These are phyloP conservation scores for Oryzias woworae DNA, from an alignment of 2,113 vertebrate genomes.

Conservation along the genomic window DNA sequence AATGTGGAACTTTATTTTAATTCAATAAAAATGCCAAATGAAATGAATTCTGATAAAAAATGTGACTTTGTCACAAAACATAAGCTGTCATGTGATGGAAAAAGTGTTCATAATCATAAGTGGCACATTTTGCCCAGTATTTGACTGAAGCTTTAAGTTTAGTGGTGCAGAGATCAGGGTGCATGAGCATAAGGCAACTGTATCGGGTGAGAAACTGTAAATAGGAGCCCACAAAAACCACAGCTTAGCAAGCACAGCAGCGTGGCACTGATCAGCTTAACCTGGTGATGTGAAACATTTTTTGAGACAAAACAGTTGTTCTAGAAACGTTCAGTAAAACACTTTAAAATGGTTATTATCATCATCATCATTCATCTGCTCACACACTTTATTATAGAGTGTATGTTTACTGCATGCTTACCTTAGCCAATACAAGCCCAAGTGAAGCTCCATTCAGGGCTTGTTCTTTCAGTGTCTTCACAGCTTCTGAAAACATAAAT, in stretches of 20 bases:
- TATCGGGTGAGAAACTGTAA: conserved; percentile 4
- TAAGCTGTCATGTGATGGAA: no score
- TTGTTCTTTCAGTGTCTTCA: conserved; percentile 46
- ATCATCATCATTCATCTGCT: background rate
- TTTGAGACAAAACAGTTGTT: conserved; percentile 12
- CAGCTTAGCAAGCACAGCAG: conserved; percentile 44
- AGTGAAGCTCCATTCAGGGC: conserved; percentile 61
- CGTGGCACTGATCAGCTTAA: conserved; percentile 32
- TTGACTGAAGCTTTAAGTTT: conserved; percentile 1
- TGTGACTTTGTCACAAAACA: no score
- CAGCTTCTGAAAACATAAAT: conserved; percentile 56
- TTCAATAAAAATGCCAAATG: no score
- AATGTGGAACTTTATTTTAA: no score
- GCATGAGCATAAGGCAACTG: background rate
- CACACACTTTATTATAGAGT: background rate
- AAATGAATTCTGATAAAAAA: no score
- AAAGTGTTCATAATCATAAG: no score
- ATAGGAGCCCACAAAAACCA: conserved; percentile 37
- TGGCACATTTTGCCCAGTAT: no score
- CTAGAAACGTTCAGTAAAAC: conserved; percentile 2
- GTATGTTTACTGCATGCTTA: conserved; percentile 35
- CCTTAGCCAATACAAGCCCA: conserved; percentile 62
- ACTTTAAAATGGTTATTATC: no score
- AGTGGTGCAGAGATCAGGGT: conserved; percentile 9
- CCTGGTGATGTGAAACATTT: conserved; percentile 33